Evolutionary conservation across 2,888 invertebrate species (phyloP).

Genomic region (Pegoplata infirma): DNA sequence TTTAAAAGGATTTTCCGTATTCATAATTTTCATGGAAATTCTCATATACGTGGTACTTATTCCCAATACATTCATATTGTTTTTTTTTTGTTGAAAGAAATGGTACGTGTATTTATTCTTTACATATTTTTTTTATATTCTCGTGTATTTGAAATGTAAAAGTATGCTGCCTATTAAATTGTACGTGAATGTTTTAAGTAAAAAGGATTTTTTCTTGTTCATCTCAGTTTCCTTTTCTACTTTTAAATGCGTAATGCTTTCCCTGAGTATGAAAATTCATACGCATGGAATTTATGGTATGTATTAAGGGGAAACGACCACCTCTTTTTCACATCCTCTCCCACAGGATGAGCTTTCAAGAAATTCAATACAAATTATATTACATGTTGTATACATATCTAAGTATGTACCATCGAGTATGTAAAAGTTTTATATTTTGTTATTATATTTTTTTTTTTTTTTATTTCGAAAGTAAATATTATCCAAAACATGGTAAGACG

Average conservation of each 20-base stretch:
- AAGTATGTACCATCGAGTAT: background rate
- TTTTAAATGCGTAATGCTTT: background rate
- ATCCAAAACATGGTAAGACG: no score
- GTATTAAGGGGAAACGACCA: no score
- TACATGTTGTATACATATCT: no score
- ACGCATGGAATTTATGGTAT: no score
- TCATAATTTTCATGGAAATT: background rate
- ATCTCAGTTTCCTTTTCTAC: background rate
- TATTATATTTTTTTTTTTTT: no score
- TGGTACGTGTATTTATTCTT: conserved; percentile 13
- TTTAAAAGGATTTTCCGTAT: no score
- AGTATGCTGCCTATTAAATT: conserved; percentile 23
- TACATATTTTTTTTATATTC: background rate
- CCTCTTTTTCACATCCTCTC: background rate
- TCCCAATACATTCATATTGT: background rate
- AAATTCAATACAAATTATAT: background rate
- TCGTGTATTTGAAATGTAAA: background rate
- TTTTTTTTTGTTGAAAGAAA: background rate
- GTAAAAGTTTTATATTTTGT: background rate
- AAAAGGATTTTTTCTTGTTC: conserved; percentile 31
- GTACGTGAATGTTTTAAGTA: conserved; percentile 26
- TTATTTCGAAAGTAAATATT: background rate
- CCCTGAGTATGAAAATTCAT: background rate
- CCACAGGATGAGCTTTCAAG: background rate
- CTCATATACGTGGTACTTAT: no score